Evolutionary conservation across 2,888 invertebrate genomes (phyloP), one percentile per base, ranked within the genome.

Genomic region (Apomyelois bistriatella): DNA sequence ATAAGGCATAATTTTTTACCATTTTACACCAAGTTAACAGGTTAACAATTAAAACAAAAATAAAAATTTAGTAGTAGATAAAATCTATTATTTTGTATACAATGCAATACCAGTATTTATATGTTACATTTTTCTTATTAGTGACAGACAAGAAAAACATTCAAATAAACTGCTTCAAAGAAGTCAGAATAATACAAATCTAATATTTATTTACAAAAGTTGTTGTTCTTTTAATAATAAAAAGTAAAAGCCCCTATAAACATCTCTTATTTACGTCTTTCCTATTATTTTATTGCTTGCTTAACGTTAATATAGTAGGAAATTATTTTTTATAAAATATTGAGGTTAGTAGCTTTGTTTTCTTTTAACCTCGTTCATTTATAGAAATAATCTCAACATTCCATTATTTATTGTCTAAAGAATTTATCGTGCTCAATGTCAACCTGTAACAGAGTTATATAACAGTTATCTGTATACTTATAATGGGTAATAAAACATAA

Each of bases 391-490:
- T 40, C 40, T 1, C 41, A 50, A 16, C 30, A 30, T 50, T 40
- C 30, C 28, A 32, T 40, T 38, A 22, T 50, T 50, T 40, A 50
- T 50, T 5, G 40, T 10, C 30, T 41, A 48, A 38, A 48, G 38
- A 50, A 32, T 50, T 22, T 50, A 38, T 50, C 30, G 30, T 30
- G 40, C 40, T 40, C 49, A 50, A 55, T 62, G 53, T 53, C 53
- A 54, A 55, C 48, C 52, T 52, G 55, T 54, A 61, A 46, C 41
- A 58, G 53, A 51, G 41, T 40, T 53, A 58, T 42, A 16, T 15
- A 10, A 1, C 37, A 57, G 4, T 47, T 35, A 16, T 22, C 15
- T 10, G 7, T 32, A 46, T 46, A 35, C 8, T 16, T 15, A 46
- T 32, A 8, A 5, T 22, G 5, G 22, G 30, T 32, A 8, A 1